phyloP scores from a whole-genome alignment of 2,888 invertebrate species.

The Phytoseiulus persimilis region DNA sequence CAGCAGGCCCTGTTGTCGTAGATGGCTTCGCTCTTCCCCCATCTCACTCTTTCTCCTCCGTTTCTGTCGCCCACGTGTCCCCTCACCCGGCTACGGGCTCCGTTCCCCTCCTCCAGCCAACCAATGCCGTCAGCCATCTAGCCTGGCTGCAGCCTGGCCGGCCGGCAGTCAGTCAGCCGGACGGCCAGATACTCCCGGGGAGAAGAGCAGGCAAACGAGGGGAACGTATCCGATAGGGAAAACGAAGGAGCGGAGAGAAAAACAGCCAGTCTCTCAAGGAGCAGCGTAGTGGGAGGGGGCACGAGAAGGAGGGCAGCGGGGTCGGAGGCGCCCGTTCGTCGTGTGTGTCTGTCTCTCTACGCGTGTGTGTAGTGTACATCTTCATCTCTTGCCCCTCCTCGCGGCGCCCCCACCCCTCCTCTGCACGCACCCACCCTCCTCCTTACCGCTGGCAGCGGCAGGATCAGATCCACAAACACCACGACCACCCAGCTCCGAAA shows the following conservation, averaged over 20 bases:
- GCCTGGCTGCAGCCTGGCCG: not conserved
- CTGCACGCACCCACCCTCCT: not conserved
- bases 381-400: not conserved
- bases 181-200: not conserved
- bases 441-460: not conserved
- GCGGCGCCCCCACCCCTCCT: not conserved
- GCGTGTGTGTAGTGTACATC: not conserved
- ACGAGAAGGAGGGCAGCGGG: not conserved
- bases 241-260: not conserved
- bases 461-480: slow-evolving; percentile 5
- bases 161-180: not conserved
- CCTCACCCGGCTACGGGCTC: not conserved
- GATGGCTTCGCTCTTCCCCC: not conserved
- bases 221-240: not conserved
- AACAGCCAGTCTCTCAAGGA: not conserved
- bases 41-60: not conserved
- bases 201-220: not conserved
- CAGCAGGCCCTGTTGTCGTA: not conserved
- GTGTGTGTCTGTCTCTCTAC: not conserved
- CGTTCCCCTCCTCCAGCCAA: not conserved
- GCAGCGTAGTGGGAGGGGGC: not conserved
- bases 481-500: not conserved
- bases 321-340: not conserved
- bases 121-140: not conserved
- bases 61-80: too few relatives aligned